Percentiles rank a stretch among this genome's conserved stretches.
Evolutionary conservation across 2,113 vertebrate genomes (phyloP).

Genomic region (Pterocles gutturalis): DNA sequence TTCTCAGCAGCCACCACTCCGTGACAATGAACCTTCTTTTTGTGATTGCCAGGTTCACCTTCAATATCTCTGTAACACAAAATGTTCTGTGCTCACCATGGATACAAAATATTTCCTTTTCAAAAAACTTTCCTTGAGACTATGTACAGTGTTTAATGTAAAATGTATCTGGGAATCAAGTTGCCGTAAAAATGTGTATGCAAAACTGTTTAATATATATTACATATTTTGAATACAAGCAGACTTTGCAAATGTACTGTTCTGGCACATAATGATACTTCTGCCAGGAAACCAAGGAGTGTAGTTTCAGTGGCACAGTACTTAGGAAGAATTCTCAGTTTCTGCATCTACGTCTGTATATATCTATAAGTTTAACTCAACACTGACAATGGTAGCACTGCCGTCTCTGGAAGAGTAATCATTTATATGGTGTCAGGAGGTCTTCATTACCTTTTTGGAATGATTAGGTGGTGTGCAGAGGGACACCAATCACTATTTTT

Average conservation of each 20-base stretch:
- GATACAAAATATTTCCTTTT: neutral
- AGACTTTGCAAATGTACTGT: neutral
- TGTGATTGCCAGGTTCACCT: neutral
- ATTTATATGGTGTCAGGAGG: neutral
- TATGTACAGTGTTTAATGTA: neutral
- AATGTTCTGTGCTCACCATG: neutral
- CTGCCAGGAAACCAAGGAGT: neutral
- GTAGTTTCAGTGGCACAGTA: neutral
- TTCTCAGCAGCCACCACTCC: neutral
- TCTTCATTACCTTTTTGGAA: neutral
- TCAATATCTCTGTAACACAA: neutral
- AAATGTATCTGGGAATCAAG: neutral
- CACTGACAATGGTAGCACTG: neutral
- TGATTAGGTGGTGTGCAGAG: neutral
- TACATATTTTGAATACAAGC: neutral
- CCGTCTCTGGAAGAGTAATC: neutral
- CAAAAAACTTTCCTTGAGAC: neutral
- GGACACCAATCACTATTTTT: neutral
- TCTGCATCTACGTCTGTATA: neutral
- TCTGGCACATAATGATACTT: neutral
- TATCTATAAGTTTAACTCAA: neutral
- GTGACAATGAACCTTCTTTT: neutral
- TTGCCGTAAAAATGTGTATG: neutral
- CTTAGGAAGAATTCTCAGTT: neutral
- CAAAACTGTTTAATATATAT: neutral